Evolutionary conservation across 2,888 invertebrate genomes (phyloP).

Genomic region (Phasia obesa): DNA sequence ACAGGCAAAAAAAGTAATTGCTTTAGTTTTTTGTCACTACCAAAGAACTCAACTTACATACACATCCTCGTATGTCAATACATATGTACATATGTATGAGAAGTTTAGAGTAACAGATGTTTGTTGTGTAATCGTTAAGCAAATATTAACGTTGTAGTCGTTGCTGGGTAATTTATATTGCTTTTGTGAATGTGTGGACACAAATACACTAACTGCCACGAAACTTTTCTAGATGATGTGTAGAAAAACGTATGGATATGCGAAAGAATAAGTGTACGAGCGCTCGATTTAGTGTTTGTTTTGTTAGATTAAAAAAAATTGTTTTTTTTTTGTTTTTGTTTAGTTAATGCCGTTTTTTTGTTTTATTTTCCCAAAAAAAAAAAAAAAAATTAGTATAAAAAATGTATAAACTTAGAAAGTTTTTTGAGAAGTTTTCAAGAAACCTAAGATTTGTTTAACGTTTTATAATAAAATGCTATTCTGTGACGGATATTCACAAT

Average conservation of each 20-base stretch:
- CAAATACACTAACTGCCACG: not conserved
- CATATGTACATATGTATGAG: no score
- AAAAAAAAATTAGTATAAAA: no score
- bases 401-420: not conserved
- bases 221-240: slow-evolving; percentile 29
- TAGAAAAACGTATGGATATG: not conserved
- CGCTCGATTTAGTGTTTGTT: slow-evolving; percentile 28
- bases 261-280: not conserved
- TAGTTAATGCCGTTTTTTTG: not conserved
- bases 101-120: slow-evolving; percentile 34
- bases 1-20: slow-evolving; percentile 37
- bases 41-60: slow-evolving; percentile 23
- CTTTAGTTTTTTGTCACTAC: slow-evolving; percentile 33
- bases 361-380: not conserved
- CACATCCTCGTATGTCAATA: no score
- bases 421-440: not conserved
- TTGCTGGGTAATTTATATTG: slow-evolving; percentile 42
- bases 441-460: not conserved
- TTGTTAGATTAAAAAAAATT: slow-evolving; percentile 45
- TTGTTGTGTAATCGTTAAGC: slow-evolving; percentile 9
- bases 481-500: no score
- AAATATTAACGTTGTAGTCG: slow-evolving; percentile 10
- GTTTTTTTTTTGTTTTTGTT: not conserved
- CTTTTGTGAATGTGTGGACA: slow-evolving; percentile 1
- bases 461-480: no score